Evolutionary conservation across 2,888 invertebrate genomes (phyloP).

Genomic region (Dyspetes luteomarginatus): DNA sequence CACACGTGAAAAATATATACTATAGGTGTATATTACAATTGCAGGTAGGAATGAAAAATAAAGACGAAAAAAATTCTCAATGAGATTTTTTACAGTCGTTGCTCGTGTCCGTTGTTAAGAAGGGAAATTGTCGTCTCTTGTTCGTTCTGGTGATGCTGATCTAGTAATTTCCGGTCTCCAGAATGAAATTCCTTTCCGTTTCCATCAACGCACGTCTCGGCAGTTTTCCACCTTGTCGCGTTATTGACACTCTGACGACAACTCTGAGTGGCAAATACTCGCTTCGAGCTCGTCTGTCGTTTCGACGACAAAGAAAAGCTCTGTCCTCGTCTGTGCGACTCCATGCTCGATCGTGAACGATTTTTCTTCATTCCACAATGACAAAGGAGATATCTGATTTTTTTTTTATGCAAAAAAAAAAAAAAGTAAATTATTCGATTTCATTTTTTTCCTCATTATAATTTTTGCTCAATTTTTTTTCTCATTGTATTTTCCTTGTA

Average conservation of each 20-base stretch:
- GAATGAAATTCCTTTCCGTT: constrained; percentile 21
- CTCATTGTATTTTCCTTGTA: no score
- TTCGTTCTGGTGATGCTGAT: constrained; percentile 70
- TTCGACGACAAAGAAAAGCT: constrained; percentile 77
- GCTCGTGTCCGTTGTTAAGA: constrained; percentile 75
- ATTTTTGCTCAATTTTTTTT: no score
- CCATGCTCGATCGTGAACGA: constrained; percentile 72
- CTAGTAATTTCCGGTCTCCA: not conserved
- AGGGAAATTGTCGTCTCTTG: constrained; percentile 77
- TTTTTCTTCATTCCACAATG: constrained; percentile 69
- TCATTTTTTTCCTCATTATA: no score
- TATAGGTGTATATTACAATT: not conserved
- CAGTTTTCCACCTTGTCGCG: constrained; percentile 69
- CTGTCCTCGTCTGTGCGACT: constrained; percentile 75
- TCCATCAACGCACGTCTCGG: constrained; percentile 48
- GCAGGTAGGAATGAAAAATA: not conserved
- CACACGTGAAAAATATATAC: not conserved
- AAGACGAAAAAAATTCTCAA: not conserved
- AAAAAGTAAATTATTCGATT: no score
- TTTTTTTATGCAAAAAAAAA: not conserved
- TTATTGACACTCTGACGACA: constrained; percentile 74
- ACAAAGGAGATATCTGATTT: constrained; percentile 76
- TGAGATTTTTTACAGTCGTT: constrained; percentile 54
- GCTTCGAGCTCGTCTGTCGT: constrained; percentile 71
- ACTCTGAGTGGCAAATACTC: constrained; percentile 60